Evolutionary conservation across 2,888 invertebrate species (phyloP).

Genomic region (Agrochola lychnidis): DNA sequence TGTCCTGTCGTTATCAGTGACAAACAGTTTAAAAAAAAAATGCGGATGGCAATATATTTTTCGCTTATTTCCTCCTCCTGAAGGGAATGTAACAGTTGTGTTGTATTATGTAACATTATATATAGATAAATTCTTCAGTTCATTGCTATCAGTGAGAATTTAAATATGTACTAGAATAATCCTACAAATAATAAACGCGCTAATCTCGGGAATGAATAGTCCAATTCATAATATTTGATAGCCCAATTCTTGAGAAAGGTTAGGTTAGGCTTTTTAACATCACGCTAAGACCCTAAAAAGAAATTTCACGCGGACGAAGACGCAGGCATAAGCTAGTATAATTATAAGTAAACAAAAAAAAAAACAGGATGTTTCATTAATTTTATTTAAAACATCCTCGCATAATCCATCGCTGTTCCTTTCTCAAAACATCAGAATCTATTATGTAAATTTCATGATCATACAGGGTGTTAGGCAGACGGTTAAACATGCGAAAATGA

Average conservation of each 20-base stretch:
- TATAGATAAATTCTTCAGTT: not conserved
- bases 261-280: too few relatives aligned
- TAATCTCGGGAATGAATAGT: too few relatives aligned
- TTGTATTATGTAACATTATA: not conserved
- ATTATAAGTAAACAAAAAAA: not conserved
- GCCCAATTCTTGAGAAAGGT: too few relatives aligned
- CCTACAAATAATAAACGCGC: not conserved
- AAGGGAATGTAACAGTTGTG: not conserved
- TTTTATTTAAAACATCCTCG: not conserved
- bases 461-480: too few relatives aligned
- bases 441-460: too few relatives aligned
- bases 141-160: not conserved
- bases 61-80: constrained; percentile 18
- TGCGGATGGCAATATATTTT: constrained; percentile 60
- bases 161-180: not conserved
- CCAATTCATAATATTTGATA: too few relatives aligned
- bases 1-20: constrained; percentile 79
- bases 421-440: not conserved
- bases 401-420: too few relatives aligned
- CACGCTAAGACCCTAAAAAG: too few relatives aligned
- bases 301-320: too few relatives aligned
- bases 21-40: constrained; percentile 76
- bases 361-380: not conserved
- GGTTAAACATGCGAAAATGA: too few relatives aligned
- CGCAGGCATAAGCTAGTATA: too few relatives aligned